These are phyloP conservation scores for Ranitomeya variabilis DNA, from an alignment of 2,113 vertebrate species.

Conservation along the genomic window DNA sequence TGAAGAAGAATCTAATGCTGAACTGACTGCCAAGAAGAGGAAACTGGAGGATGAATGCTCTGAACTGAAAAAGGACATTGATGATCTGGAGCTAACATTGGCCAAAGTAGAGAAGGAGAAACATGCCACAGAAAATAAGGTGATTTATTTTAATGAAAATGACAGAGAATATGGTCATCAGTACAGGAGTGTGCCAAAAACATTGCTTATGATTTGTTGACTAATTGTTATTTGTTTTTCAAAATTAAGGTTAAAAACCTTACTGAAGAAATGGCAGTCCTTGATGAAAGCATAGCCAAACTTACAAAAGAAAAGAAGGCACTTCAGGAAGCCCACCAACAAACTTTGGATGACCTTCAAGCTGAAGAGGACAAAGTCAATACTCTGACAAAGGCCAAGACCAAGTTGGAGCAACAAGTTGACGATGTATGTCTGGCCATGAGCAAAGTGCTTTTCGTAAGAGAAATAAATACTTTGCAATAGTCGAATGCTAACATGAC, in stretches of 20 bases:
- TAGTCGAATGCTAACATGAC: neutral
- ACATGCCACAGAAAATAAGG: conserved; percentile 82
- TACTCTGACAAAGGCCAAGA: conserved; percentile 69
- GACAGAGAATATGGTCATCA: neutral
- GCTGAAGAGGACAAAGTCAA: conserved; percentile 71
- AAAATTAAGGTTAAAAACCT: conserved; percentile 79
- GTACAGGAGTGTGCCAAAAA: neutral
- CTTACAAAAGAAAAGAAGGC: conserved; percentile 78
- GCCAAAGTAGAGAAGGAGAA: conserved; percentile 86
- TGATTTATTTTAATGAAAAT: conserved; percentile 18
- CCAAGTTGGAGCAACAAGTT: conserved; percentile 74
- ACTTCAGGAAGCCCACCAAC: conserved; percentile 76
- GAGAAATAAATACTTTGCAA: neutral
- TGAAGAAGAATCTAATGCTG: conserved; percentile 80
- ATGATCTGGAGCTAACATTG: conserved; percentile 74
- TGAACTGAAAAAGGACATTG: conserved; percentile 80
- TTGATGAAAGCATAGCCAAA: conserved; percentile 82
- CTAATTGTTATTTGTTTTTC: neutral
- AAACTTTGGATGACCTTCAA: conserved; percentile 74
- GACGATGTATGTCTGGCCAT: conserved; percentile 66
- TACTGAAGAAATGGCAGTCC: conserved; percentile 78
- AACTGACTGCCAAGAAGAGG: conserved; percentile 76
- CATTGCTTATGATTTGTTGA: neutral
- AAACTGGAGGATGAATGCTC: conserved; percentile 80
- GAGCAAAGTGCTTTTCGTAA: neutral